phyloP scores from a whole-genome alignment of 2,888 invertebrate genomes.

The Blomia tropicalis region DNA sequence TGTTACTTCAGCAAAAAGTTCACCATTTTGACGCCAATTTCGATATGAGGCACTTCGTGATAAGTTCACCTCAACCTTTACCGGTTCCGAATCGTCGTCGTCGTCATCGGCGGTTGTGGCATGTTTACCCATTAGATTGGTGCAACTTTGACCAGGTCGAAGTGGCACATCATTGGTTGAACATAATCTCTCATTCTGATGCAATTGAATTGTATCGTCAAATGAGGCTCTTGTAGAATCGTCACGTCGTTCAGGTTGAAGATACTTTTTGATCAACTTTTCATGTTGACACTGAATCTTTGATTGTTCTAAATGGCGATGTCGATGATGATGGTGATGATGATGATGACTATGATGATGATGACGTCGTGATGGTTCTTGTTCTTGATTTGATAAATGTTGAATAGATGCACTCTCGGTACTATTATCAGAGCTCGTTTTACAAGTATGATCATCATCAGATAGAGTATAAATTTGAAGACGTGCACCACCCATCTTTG shows the following conservation, averaged over 20 bases:
- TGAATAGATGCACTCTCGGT: too few species aligned
- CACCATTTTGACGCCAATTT: not conserved
- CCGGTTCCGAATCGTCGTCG: not conserved
- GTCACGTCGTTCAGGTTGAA: not conserved
- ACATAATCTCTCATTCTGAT: too few species aligned
- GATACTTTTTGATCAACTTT: not conserved
- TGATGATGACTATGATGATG: not conserved
- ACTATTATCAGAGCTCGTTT: not conserved
- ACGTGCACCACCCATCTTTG: constrained; percentile 23
- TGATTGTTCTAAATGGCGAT: too few species aligned
- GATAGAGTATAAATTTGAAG: constrained; percentile 18
- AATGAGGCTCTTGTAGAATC: not conserved
- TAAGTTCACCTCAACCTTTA: not conserved
- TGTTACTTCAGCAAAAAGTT: not conserved
- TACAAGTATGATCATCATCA: not conserved
- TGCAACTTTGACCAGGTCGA: not conserved
- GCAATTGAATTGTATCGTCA: not conserved
- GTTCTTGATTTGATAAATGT: not conserved
- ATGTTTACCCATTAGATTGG: too few species aligned
- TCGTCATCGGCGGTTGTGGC: not conserved
- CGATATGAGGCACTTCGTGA: not conserved
- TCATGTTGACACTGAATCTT: not conserved
- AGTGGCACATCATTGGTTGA: not conserved
- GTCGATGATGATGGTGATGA: not conserved
- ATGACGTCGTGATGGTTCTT: not conserved